Evolutionary conservation across 2,888 invertebrate genomes (phyloP), one percentile per base, ranked within the genome.

Genomic region (Nomada lathburiana): DNA sequence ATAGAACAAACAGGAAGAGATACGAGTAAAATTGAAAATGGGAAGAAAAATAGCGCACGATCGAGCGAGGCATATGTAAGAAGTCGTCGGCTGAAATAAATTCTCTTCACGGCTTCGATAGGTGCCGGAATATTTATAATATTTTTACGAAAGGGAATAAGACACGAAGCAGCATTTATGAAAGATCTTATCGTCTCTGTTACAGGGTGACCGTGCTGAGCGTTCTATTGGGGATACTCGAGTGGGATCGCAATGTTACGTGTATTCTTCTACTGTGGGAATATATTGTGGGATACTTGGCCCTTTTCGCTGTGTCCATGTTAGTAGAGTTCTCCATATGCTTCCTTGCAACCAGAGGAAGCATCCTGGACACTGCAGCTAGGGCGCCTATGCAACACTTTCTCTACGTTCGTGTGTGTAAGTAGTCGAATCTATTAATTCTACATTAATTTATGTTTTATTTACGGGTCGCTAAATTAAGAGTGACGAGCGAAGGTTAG

Each of bases 331-430:
- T 96, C 82, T 95, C 95, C 89, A 96, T 97, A 89, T 96, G 97
- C 91, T 94, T 96, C 90, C 95, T 97, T 84, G 97, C 97, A 83
- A 96, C 97, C 94, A 95, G 97, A 85, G 98, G 98, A 79, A 96
- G 97, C 92, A 97, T 98, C 89, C 95, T 98, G 89, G 96, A 97
- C 91, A 96, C 96, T n/a, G 95, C 95, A 59, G 96, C 96, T 16
- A 95, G 98, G 77, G 95, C 96, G 87, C 95, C 96, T 86, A 97
- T 97, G 95, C 97, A 97, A 94, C 96, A 97, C 93, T 95, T 97
- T 89, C 96, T 98, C 89, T 98, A 98, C 94, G 94, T 96, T 87
- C 95, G 97, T 93, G 94, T 97, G 88, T 95, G 97, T 97, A 94
- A 95, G 95, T 92, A 83, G 53, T 3, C 50, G 9, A 50, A 59